Percentiles rank a stretch among this genome's conserved stretches.
Evolutionary conservation across 2,797 vertebrate genomes (phyloP).

Genomic region (Syngnathus rostellatus): DNA sequence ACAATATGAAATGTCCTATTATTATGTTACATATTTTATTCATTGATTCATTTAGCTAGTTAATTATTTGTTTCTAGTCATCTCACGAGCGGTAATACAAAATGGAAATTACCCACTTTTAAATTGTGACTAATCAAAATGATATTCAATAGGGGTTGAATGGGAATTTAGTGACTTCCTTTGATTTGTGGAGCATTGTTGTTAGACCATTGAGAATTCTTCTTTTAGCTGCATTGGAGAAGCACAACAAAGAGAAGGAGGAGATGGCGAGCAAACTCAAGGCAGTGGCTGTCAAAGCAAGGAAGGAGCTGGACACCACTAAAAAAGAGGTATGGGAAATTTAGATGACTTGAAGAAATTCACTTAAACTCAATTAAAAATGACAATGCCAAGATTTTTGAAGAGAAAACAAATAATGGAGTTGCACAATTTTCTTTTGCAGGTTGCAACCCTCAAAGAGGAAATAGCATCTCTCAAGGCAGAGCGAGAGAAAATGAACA

Average conservation of each 20-base stretch:
- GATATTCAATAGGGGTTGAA: no score
- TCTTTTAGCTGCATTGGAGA: slow-evolving; percentile 66
- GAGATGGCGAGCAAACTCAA: slow-evolving; percentile 91
- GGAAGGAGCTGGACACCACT: slow-evolving; percentile 84
- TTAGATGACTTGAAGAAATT: neutral
- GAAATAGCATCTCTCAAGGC: slow-evolving; percentile 72
- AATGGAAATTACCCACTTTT: no score
- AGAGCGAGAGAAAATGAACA: slow-evolving; percentile 76
- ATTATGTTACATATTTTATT: no score
- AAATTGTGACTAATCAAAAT: no score
- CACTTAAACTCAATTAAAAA: neutral
- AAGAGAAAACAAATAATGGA: neutral
- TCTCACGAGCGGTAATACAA: no score
- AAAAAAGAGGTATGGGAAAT: slow-evolving; percentile 80
- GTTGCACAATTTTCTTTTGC: neutral
- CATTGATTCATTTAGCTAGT: no score
- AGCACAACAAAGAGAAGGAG: slow-evolving; percentile 78
- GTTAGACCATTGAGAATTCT: slow-evolving; percentile 1
- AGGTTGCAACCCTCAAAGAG: slow-evolving; percentile 73
- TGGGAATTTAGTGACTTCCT: neutral
- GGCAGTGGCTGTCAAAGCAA: slow-evolving; percentile 90
- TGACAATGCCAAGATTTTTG: neutral
- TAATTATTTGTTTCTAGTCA: no score
- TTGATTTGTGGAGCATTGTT: neutral
- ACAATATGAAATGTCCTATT: no score